Evolutionary conservation across 2,113 vertebrate species (phyloP), one percentile per base, ranked within the genome.

Genomic region (Pseudopodoces humilis): DNA sequence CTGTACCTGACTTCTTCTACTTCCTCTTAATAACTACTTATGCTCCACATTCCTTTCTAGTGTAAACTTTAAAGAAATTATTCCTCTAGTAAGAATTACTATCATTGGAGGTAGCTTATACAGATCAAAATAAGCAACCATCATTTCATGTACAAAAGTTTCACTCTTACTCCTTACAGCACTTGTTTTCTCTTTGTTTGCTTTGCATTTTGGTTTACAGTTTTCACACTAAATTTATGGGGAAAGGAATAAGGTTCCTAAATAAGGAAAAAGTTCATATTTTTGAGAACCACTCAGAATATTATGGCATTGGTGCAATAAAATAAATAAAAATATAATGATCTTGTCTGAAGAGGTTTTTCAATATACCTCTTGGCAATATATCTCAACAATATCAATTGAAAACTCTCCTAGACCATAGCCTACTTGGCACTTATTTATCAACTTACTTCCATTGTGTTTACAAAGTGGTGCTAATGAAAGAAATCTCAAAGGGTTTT

Each of bases 281-380:
- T 64, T 91, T 90, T 74, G 30, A 14, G 85, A 95, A 85, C 12
- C 24, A 46, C 44, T 74, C 77, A 8, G 39, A 85, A 63, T 56
- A 70, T 21, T 52, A 75, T 0, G 0, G 53, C 80, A 86, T n/a
- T 43, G n/a, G 50, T 72, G 47, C 53, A 91, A 91, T 84, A 82
- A 92, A 94, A 86, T 69, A 77, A 92, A 80, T 77, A 67, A 95
- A 96, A 97, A 93, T 65, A 91, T 16, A 96, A 97, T 85, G 67
- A 95, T 88, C 91, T 91, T 88, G 87, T 97, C 92, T 95, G 91
- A 97, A 97, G 92, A 97, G 79, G 56, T 92, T 49, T 96, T 97
- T 96, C 75, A 94, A 50, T 82, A 72, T 53, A 86, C 28, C 83
- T 95, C 94, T 94, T 94, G 89, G 91, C 90, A 97, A 43, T 43